phyloP scores from a whole-genome alignment of 2,113 vertebrate genomes.

The Uropsilus gracilis region DNA sequence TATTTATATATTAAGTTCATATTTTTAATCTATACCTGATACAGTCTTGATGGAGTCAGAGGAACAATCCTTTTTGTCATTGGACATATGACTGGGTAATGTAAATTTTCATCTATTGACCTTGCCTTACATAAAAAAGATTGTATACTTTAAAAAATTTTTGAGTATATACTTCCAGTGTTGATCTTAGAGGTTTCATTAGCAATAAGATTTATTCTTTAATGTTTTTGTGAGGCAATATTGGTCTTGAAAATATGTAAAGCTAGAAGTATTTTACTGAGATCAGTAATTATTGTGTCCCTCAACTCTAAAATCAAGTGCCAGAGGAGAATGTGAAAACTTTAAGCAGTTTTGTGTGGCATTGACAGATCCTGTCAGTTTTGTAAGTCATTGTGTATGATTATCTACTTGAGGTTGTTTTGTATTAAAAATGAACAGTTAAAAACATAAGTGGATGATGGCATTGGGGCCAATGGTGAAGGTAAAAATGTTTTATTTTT shows the following conservation, averaged over 20 bases:
- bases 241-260: conserved; percentile 59
- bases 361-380: conserved; percentile 69
- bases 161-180: conserved; percentile 65
- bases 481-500: too few species aligned
- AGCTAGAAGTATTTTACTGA: conserved; percentile 73
- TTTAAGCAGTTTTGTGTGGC: conserved; percentile 68
- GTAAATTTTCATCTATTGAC: conserved; percentile 42
- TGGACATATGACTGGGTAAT: conserved; percentile 36
- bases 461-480: conserved; percentile 62
- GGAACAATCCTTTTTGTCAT: conserved; percentile 50
- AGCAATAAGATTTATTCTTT: conserved; percentile 64
- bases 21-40: conserved; percentile 44
- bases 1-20: not conserved
- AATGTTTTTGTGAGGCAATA: conserved; percentile 65
- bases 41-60: conserved; percentile 40
- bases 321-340: conserved; percentile 65
- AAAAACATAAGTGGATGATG: conserved; percentile 57
- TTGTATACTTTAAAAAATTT: conserved; percentile 55
- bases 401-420: conserved; percentile 75
- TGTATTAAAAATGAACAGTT: conserved; percentile 71
- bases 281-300: conserved; percentile 52
- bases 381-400: conserved; percentile 71
- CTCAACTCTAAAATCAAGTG: conserved; percentile 64
- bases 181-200: conserved; percentile 62
- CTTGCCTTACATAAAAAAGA: conserved; percentile 58